phyloP scores from a whole-genome alignment of 2,113 vertebrate genomes.

The Calypte anna region DNA sequence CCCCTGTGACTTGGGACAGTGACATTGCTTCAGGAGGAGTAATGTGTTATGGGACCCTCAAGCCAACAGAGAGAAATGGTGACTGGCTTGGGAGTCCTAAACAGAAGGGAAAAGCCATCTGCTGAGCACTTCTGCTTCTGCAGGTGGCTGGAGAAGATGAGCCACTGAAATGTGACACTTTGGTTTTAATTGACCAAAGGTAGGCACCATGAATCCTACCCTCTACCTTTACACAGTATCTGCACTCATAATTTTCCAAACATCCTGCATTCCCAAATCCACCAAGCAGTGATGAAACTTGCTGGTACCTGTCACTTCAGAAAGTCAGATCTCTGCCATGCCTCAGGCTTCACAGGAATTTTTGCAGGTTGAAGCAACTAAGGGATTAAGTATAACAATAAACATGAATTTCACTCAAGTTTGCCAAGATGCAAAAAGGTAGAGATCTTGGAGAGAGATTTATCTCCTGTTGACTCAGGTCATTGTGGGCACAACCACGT shows the following conservation, averaged over 20 bases:
- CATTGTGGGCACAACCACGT: neutral
- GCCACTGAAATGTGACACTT: fast-evolving
- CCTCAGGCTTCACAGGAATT: neutral
- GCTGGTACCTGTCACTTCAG: neutral
- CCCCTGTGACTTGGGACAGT: neutral
- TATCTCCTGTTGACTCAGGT: neutral
- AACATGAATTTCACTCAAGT: neutral
- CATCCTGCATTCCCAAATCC: neutral
- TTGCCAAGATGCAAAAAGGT: neutral
- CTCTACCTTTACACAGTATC: neutral
- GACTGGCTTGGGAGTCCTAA: neutral
- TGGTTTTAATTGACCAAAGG: neutral
- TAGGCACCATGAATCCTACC: neutral
- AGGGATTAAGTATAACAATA: constrained; percentile 20
- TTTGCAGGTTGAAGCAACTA: constrained; percentile 46
- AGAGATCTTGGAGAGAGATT: neutral
- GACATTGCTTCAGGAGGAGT: fast-evolving
- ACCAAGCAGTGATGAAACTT: neutral
- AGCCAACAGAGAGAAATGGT: neutral
- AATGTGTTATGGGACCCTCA: neutral
- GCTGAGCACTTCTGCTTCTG: neutral
- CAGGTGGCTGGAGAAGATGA: fast-evolving
- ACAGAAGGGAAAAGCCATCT: neutral
- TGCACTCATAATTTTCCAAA: neutral
- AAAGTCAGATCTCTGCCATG: constrained; percentile 1